Base-by-base conservation (phyloP, 2,888 invertebrate genomes). In the Microdon myrmicae region DNA sequence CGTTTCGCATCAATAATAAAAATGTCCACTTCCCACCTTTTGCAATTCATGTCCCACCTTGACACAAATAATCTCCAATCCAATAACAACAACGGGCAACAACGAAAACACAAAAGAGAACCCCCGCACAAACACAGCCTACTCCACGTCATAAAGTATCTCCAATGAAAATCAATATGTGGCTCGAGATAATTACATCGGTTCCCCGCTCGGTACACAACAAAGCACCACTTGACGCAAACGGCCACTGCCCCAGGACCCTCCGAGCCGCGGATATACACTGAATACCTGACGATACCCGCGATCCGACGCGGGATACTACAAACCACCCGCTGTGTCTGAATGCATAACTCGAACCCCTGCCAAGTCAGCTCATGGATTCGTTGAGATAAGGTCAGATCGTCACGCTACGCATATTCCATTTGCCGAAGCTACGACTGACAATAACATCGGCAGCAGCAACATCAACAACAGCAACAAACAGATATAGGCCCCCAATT, bases 151-250 rank as follows among this genome's bases (percentile, higher is more conserved):
- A 48, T 48, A 54, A 41, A 17, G 43, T 48, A 48, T 54, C 55
- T 10, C n/a, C 49, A 44, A 41, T 41, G 41, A 56, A 51, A 53
- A 53, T 64, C 64, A 64, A 64, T 64, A 64, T 64, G 51, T 53
- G 64, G 64, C 53, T 58, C 56, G 49, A 47, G 64, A 64, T 64
- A 64, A 58, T 64, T 64, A 64, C 64, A 56, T 58, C 28, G 64
- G 51, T 53, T 38, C 47, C 51, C 64, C 58, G 64, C 64, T 51
- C 51, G 61, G 56, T 64, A 14, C 56, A 64, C 45, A 51, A 56
- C 56, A 64, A 56, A 45, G 39, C 45, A 32, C 22, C 37, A 26
- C 25, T 31, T 35, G 26, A 53, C n/a, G n/a, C n/a, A n/a, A 49
- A 51, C 56, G 45, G 41, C 39, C 38, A 39, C 44, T 22, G 29